Evolutionary conservation across 2,797 vertebrate species (phyloP).

Genomic region (Lagothrix lagotricha): DNA sequence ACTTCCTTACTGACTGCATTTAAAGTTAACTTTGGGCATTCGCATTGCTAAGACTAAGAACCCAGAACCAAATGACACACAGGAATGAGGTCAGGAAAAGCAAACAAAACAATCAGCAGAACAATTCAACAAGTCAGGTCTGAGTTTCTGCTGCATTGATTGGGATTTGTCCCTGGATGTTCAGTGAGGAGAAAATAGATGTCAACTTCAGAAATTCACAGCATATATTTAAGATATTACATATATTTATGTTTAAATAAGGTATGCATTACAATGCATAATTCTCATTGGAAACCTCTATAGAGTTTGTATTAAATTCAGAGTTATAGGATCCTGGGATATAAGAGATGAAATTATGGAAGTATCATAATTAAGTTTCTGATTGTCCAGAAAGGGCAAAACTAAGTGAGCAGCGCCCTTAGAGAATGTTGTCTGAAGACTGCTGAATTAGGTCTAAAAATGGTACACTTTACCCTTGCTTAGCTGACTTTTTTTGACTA

Average conservation of each 20-base stretch:
- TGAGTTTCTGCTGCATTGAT: neutral
- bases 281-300: constrained; percentile 4
- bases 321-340: neutral
- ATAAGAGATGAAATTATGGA: neutral
- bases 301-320: neutral
- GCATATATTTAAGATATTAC: neutral
- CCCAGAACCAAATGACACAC: neutral
- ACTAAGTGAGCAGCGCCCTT: neutral
- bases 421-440: neutral
- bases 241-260: constrained; percentile 44
- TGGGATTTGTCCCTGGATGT: neutral
- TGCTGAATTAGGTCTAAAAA: neutral
- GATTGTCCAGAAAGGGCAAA: neutral
- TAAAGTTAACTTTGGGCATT: constrained; percentile 36
- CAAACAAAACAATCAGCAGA: neutral
- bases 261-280: neutral
- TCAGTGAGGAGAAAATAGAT: neutral
- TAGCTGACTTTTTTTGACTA: neutral
- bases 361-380: neutral
- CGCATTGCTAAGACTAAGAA: constrained; percentile 5
- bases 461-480: neutral
- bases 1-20: constrained; percentile 29
- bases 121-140: neutral
- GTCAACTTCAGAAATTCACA: neutral
- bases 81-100: constrained; percentile 29